Evolutionary conservation across 53 echinoderm and acorn worm genomes (phyloP).

Genomic region (Henricia sp.): DNA sequence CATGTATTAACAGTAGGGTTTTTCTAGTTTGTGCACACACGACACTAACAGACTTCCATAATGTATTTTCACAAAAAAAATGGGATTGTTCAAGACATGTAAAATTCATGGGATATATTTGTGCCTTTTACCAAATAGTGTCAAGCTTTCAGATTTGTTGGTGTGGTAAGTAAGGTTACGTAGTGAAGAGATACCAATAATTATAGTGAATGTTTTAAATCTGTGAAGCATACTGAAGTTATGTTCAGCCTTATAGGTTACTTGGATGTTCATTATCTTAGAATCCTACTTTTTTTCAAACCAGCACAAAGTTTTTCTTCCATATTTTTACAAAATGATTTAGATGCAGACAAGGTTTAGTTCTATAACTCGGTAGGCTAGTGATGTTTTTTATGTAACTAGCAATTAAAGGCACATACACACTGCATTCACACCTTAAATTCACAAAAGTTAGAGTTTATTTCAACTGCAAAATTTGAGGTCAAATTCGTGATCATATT

Average conservation of each 20-base stretch:
- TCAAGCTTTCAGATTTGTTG: background rate
- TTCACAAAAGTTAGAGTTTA: too few relatives aligned
- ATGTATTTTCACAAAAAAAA: conserved; percentile 49
- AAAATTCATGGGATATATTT: background rate
- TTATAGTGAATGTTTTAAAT: background rate
- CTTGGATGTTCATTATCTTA: background rate
- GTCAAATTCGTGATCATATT: background rate
- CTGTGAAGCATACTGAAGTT: too few relatives aligned
- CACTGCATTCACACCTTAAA: too few relatives aligned
- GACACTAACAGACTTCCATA: conserved; percentile 34
- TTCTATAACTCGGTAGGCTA: too few relatives aligned
- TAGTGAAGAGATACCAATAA: background rate
- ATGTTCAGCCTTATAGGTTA: background rate
- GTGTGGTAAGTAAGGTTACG: background rate
- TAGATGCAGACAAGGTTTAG: too few relatives aligned
- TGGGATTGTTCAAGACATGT: conserved; percentile 39
- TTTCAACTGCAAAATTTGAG: background rate
- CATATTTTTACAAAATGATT: too few relatives aligned
- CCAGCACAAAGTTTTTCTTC: too few relatives aligned
- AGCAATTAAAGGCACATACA: too few relatives aligned
- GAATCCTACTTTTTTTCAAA: too few relatives aligned
- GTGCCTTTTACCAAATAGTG: background rate
- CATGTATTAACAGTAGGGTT: conserved; percentile 19
- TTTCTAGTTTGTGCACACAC: conserved; percentile 15
- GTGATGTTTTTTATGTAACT: too few relatives aligned